Evolutionary conservation across 2,113 vertebrate species (phyloP).

Genomic region (Fulmarus glacialis): DNA sequence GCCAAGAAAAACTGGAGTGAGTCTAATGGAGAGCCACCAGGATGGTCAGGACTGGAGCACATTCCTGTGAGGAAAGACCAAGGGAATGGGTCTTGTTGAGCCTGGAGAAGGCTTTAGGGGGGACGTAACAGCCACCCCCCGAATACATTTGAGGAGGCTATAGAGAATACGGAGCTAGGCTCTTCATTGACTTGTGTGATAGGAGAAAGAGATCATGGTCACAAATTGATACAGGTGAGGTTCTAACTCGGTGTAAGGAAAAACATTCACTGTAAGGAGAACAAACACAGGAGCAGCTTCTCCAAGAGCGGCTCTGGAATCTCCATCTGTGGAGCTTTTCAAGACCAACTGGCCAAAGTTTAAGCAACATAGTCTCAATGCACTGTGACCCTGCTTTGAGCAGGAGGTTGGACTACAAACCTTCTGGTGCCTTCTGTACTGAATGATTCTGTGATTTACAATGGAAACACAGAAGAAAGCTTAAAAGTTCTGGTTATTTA

Average conservation of each 20-base stretch:
- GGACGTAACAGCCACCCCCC: background rate
- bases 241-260: background rate
- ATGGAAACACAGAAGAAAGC: background rate
- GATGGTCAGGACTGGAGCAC: background rate
- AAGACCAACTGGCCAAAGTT: background rate
- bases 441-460: background rate
- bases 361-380: background rate
- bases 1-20: rapidly evolving
- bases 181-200: background rate
- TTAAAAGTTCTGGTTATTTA: background rate
- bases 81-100: background rate
- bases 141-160: rapidly evolving
- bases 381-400: background rate
- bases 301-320: background rate
- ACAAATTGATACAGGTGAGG: background rate
- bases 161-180: background rate
- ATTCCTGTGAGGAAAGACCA: background rate
- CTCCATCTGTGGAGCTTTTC: background rate
- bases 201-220: background rate
- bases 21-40: background rate
- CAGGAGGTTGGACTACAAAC: background rate
- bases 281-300: background rate
- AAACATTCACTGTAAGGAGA: background rate
- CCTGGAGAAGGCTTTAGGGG: background rate
- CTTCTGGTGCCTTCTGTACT: background rate